phyloP scores from a whole-genome alignment of 2,113 vertebrate species.

The Ornithorhynchus anatinus region DNA sequence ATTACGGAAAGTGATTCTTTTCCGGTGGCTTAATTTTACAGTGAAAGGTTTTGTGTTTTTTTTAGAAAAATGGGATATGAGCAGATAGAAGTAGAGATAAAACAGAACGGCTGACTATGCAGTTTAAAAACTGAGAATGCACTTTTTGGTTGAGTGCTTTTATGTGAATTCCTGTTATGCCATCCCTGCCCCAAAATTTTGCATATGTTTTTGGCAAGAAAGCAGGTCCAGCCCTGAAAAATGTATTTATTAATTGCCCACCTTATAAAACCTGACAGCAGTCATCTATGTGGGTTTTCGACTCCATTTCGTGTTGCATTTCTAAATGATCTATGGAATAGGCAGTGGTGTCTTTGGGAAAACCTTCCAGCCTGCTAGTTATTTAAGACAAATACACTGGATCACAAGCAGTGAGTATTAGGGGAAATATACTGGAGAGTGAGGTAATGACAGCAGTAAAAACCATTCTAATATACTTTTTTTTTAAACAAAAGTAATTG shows the following conservation, averaged over 20 bases:
- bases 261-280: conserved; percentile 40
- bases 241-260: conserved; percentile 54
- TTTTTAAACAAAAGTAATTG: background rate
- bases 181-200: conserved; percentile 2
- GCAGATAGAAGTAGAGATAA: background rate
- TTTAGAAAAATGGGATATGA: background rate
- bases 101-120: background rate
- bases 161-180: background rate
- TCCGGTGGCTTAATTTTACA: background rate
- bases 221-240: conserved; percentile 27
- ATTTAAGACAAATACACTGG: conserved; percentile 9
- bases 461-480: background rate
- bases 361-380: conserved; percentile 17
- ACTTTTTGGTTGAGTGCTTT: background rate
- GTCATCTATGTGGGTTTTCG: conserved; percentile 37
- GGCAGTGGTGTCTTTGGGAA: conserved; percentile 15
- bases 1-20: background rate
- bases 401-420: background rate
- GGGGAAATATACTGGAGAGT: background rate
- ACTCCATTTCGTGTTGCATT: conserved; percentile 33
- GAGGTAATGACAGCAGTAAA: background rate
- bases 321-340: conserved; percentile 43
- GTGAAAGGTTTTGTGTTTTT: background rate
- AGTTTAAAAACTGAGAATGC: background rate
- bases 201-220: conserved; percentile 1